Evolutionary conservation across 2,797 vertebrate genomes (phyloP).

Genomic region (Cuculus canorus): DNA sequence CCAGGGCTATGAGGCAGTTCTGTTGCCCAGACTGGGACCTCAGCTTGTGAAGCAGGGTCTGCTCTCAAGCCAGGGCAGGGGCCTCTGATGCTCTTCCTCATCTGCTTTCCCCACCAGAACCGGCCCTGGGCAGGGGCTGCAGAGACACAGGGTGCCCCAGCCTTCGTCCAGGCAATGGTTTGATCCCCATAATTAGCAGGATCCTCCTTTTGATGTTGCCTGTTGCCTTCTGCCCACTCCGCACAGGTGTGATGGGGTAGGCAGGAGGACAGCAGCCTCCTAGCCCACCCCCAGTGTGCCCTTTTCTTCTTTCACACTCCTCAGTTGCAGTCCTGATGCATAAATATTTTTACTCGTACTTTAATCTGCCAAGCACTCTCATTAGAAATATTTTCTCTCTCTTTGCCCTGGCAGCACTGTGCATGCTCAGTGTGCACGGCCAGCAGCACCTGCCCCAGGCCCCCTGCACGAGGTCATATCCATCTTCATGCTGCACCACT

Average conservation of each 20-base stretch:
- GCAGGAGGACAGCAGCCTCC: neutral
- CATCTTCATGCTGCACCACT: neutral
- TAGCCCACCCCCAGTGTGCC: neutral
- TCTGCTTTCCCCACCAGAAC: neutral
- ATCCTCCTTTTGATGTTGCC: neutral
- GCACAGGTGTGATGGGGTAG: rapidly evolving
- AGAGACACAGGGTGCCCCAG: neutral
- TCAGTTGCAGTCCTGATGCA: neutral
- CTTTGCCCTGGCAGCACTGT: neutral
- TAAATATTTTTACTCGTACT: neutral
- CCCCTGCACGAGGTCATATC: no score
- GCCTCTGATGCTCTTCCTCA: neutral
- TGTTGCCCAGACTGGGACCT: rapidly evolving
- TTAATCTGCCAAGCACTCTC: neutral
- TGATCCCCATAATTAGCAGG: neutral
- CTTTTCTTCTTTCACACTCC: rapidly evolving
- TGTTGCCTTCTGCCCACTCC: neutral
- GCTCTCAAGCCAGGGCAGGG: neutral
- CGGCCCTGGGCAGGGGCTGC: neutral
- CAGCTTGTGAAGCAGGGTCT: neutral
- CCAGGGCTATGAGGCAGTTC: neutral
- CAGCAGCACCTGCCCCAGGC: neutral
- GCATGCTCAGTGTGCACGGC: rapidly evolving
- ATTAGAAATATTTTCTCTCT: neutral
- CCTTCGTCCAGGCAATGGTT: neutral